These are phyloP conservation scores for Coenonympha arcania DNA, from an alignment of 2,888 invertebrate genomes.

Conservation along the genomic window DNA sequence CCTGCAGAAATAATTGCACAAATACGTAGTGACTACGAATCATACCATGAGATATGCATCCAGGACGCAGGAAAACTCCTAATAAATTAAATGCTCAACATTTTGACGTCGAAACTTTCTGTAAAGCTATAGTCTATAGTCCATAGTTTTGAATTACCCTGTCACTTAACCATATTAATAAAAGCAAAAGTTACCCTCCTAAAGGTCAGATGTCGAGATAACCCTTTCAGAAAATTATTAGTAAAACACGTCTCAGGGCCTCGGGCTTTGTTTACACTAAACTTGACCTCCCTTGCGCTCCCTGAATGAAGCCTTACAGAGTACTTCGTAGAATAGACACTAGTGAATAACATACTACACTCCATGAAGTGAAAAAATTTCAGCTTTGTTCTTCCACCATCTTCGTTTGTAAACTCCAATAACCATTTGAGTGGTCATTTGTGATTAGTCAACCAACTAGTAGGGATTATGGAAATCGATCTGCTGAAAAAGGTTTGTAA, in stretches of 20 bases:
- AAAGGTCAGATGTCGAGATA: background rate
- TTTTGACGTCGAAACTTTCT: too few species aligned
- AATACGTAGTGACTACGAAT: too few species aligned
- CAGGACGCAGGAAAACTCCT: too few species aligned
- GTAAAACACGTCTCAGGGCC: slow-evolving; percentile 1
- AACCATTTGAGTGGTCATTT: too few species aligned
- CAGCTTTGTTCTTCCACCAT: background rate
- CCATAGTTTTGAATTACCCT: background rate
- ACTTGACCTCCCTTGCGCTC: slow-evolving; percentile 7
- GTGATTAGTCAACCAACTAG: too few species aligned
- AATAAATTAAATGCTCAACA: too few species aligned
- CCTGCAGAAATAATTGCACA: too few species aligned
- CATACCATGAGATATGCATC: too few species aligned
- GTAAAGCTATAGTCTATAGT: too few species aligned
- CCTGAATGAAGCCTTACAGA: background rate
- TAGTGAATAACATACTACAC: background rate
- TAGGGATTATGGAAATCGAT: background rate
- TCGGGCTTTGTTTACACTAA: slow-evolving; percentile 1
- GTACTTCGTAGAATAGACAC: background rate
- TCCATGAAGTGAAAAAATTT: background rate
- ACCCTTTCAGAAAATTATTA: background rate
- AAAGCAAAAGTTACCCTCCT: background rate
- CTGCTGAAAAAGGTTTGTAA: slow-evolving; percentile 1
- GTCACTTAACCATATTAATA: too few species aligned
- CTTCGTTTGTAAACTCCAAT: too few species aligned